Evolutionary conservation across 2,113 vertebrate species (phyloP).

Genomic region (Paramisgurnus dabryanus): DNA sequence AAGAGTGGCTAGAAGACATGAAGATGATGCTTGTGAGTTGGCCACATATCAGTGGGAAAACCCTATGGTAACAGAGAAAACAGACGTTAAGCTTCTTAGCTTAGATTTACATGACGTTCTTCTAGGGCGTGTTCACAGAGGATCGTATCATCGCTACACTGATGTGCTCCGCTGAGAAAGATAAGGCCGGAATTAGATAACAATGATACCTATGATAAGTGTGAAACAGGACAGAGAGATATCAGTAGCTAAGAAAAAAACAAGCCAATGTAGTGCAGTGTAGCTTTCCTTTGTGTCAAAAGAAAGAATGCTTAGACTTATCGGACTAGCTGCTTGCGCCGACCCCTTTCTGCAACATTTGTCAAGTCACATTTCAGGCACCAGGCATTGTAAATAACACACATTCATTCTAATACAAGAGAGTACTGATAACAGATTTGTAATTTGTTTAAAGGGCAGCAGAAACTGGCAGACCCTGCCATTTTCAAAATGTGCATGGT

Average conservation of each 20-base stretch:
- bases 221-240: not conserved
- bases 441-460: conserved; percentile 21
- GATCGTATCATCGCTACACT: not conserved
- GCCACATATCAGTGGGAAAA: conserved; percentile 34
- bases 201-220: conserved; percentile 27
- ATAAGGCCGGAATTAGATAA: conserved; percentile 36
- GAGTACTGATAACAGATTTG: not conserved
- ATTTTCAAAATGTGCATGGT: not conserved
- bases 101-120: conserved; percentile 62
- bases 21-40: conserved; percentile 16
- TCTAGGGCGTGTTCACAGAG: conserved; percentile 46
- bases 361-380: not conserved
- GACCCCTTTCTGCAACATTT: not conserved
- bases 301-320: not conserved
- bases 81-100: conserved; percentile 72
- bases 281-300: not conserved
- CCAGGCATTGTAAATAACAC: not conserved
- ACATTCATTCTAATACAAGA: not conserved
- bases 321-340: not conserved
- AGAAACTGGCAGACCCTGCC: not conserved
- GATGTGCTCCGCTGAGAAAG: conserved; percentile 3
- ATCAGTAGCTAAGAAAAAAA: not conserved
- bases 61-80: conserved; percentile 52
- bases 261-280: conserved; percentile 12
- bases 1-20: not conserved